A percentile compares a stretch with the other conserved stretches of the same genome.
phyloP scores from a whole-genome alignment of 2,113 vertebrate species.

The Oceanites oceanicus region DNA sequence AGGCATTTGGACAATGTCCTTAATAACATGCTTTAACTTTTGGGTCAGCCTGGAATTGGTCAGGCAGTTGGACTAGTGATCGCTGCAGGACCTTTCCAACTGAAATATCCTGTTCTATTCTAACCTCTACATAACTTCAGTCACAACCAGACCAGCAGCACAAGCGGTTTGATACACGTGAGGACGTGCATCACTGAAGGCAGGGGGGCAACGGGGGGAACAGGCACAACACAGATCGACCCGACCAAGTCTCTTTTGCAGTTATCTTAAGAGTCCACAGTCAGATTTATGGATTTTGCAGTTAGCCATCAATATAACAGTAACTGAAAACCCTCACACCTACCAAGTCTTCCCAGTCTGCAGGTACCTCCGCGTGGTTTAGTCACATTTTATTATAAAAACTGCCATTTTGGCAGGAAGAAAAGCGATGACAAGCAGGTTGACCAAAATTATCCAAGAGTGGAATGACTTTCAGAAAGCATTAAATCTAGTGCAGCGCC shows the following conservation, averaged over 20 bases:
- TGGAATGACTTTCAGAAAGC: not conserved
- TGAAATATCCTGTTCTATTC: not conserved
- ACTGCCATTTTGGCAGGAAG: not conserved
- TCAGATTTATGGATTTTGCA: not conserved
- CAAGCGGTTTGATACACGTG: rapidly evolving
- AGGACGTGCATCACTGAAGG: rapidly evolving
- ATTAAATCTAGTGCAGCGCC: not conserved
- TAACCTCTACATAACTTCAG: rapidly evolving
- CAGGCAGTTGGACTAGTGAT: not conserved
- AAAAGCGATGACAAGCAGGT: not conserved
- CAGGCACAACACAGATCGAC: not conserved
- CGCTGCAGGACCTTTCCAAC: not conserved
- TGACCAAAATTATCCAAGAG: not conserved
- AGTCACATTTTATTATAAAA: not conserved
- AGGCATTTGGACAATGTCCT: not conserved
- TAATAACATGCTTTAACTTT: not conserved
- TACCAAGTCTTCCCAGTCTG: not conserved
- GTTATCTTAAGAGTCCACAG: not conserved
- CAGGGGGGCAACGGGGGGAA: rapidly evolving
- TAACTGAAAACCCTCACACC: not conserved
- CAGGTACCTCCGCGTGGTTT: not conserved
- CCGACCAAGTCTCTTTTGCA: not conserved
- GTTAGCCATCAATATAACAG: rapidly evolving
- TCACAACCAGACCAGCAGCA: not conserved
- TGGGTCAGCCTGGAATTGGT: not conserved